Conservation (phyloP, 2,888 invertebrate genomes). For the Oegoconia quadripuncta region DNA sequence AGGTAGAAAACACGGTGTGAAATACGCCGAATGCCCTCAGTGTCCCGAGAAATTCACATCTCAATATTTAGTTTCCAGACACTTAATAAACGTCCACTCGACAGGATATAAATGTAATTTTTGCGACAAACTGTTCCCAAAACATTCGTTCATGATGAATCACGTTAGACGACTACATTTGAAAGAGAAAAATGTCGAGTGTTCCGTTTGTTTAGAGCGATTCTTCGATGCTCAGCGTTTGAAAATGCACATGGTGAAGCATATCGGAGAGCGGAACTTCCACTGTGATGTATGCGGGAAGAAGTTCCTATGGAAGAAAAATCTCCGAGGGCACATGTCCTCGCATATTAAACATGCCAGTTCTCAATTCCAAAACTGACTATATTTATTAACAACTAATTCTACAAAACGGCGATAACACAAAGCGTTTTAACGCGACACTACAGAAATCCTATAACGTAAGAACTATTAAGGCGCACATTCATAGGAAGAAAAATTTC, state of each 20-base stretch:
- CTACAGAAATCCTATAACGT: conserved; percentile 4
- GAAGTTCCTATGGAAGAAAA: conserved; percentile 77
- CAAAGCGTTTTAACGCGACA: no score
- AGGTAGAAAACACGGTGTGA: conserved; percentile 46
- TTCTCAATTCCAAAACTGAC: neutral
- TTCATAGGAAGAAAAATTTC: conserved; percentile 55
- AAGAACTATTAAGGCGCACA: conserved; percentile 24
- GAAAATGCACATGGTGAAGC: conserved; percentile 67
- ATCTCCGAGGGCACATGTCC: conserved; percentile 74
- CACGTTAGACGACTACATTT: conserved; percentile 54
- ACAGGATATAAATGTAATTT: conserved; percentile 52
- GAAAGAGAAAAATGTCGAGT: conserved; percentile 59
- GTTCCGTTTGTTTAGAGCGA: conserved; percentile 46
- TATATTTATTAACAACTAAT: no score
- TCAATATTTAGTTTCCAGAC: conserved; percentile 48
- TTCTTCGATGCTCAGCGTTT: conserved; percentile 53
- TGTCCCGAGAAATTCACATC: conserved; percentile 55
- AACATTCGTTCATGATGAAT: conserved; percentile 52
- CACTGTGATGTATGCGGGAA: conserved; percentile 79
- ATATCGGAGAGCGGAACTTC: conserved; percentile 69
- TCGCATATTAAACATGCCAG: conserved; percentile 35
- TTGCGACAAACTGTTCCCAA: conserved; percentile 50
- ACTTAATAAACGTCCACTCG: conserved; percentile 42
- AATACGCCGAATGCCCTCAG: conserved; percentile 41
- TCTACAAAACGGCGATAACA: no score